Evolutionary conservation across 2,113 vertebrate genomes (phyloP).

Genomic region (Typhlomys cinereus): DNA sequence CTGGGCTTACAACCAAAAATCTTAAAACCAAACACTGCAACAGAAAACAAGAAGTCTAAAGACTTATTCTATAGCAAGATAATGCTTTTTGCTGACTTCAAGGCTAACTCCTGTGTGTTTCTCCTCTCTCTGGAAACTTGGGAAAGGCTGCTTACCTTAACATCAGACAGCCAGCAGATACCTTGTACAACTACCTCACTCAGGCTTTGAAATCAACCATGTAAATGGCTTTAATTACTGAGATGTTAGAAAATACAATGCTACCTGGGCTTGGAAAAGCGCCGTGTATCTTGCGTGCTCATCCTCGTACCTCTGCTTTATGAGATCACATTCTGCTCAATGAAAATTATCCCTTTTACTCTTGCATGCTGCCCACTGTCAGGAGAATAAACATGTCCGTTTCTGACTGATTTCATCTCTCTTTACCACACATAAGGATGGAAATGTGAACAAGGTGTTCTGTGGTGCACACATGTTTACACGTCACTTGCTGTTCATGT

Average conservation of each 20-base stretch:
- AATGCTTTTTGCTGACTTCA: neutral
- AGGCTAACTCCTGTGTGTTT: neutral
- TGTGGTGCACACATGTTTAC: neutral
- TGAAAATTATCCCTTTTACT: neutral
- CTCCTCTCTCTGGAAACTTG: neutral
- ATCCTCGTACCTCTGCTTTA: neutral
- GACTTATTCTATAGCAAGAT: neutral
- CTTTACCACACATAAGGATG: neutral
- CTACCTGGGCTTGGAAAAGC: neutral
- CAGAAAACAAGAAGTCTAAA: neutral
- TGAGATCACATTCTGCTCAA: neutral
- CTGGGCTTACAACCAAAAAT: neutral
- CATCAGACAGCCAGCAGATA: neutral
- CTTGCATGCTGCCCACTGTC: neutral
- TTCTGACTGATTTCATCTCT: neutral
- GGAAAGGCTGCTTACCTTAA: neutral
- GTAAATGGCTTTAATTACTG: neutral
- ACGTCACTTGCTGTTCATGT: neutral
- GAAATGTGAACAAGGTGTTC: neutral
- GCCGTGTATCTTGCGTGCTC: neutral
- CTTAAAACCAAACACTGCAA: neutral
- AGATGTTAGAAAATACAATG: neutral
- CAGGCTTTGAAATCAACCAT: neutral
- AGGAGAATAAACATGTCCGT: neutral
- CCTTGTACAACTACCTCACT: neutral